A percentile compares a stretch with the other conserved stretches of the same genome.
phyloP scores from a whole-genome alignment of 2,113 vertebrate genomes.

The Lipotes vexillifer region DNA sequence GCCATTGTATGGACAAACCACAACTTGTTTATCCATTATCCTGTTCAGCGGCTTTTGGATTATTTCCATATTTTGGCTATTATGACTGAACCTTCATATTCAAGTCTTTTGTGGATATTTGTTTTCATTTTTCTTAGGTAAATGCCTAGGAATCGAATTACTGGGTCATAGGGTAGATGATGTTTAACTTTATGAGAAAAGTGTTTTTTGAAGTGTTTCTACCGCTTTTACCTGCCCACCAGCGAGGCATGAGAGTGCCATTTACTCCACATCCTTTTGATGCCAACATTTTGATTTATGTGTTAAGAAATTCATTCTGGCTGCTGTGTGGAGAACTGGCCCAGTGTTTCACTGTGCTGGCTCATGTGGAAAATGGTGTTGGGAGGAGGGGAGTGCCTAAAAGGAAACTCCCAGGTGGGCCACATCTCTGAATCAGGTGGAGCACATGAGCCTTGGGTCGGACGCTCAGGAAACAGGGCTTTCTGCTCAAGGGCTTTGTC shows the following conservation, averaged over 20 bases:
- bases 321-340: neutral
- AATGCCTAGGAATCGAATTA: neutral
- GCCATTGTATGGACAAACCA: no score
- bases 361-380: neutral
- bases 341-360: neutral
- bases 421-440: neutral
- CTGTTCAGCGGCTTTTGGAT: neutral
- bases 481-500: neutral
- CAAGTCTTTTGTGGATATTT: neutral
- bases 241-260: neutral
- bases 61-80: neutral
- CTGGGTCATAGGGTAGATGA: neutral
- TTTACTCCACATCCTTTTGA: neutral
- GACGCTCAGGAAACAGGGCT: neutral
- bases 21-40: neutral
- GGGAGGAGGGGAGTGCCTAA: neutral
- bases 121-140: neutral
- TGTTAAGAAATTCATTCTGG: neutral
- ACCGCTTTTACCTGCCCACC: neutral
- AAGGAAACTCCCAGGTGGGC: neutral
- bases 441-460: fast-evolving
- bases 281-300: neutral
- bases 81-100: neutral
- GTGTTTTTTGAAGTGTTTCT: neutral
- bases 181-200: neutral